Base-by-base conservation (phyloP, 2,888 invertebrate genomes). In the Troides helena region DNA sequence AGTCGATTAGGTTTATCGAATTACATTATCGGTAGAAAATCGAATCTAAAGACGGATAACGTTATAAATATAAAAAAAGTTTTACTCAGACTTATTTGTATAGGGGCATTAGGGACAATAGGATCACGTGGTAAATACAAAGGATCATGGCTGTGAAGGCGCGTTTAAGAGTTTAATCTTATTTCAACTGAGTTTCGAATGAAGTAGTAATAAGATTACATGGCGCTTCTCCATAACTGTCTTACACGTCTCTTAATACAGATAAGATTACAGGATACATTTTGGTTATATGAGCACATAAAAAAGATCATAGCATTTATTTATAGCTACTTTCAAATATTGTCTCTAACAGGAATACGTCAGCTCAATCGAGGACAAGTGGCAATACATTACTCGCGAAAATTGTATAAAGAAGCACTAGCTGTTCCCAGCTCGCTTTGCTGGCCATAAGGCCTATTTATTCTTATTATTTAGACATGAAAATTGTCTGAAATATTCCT, bases 151-250 rank as follows among this genome's bases (percentile, higher is more conserved):
- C 77, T 69, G 74, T 74, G 77, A 74, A 78, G 75, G 82, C 75
- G 80, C 74, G 76, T 75, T 39, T 81, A 82, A 81, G 78, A 81
- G 76, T 75, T 73, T 87, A 86, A 89, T 89, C 87, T 89, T 83
- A 72, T 87, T 87, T 88, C 84, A 85, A 83, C 81, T 76, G 70
- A 82, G 75, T 78, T 78, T 77, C 76, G 78, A 79, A 82, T 80
- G 82, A 83, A 72, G 74, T 69, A 77, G 79, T 90, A 89, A 91
- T 78, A 84, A 85, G 90, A 90, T 91, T 90, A 90, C 84, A 78
- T 70, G 78, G 76, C 75, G 78, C 79, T 78, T 77, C 77, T 75
- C 36, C 21, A 60, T 46, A 60, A 60, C 71, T 73, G 70, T 71
- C 21, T 62, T 74, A 77, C 75, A 75, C 72, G 71, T 68, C 62